Percentiles rank a stretch among this genome's conserved stretches.
phyloP scores from a whole-genome alignment of 1,140 invertebrate genomes.

The Habropoda laboriosa region DNA sequence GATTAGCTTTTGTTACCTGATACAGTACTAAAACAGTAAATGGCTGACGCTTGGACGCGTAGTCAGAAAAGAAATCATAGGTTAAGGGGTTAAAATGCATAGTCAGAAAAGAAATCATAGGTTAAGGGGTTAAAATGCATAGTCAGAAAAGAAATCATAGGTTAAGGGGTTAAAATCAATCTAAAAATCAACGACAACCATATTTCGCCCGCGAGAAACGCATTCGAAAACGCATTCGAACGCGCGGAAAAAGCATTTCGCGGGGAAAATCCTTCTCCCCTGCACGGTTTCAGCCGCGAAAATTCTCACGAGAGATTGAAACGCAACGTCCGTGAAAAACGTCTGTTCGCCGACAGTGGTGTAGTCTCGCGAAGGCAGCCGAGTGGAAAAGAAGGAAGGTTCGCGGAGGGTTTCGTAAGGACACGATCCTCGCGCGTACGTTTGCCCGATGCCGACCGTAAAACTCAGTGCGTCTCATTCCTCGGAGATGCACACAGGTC shows the following conservation, averaged over 20 bases:
- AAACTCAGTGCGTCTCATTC: neutral
- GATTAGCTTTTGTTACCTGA: too few relatives aligned
- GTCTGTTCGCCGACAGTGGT: neutral
- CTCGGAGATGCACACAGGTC: neutral
- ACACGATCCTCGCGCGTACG: neutral
- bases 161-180: too few relatives aligned
- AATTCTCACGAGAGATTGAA: conserved; percentile 7
- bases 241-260: neutral
- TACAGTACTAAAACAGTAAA: too few relatives aligned
- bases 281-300: neutral
- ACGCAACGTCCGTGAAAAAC: neutral
- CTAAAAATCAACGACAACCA: neutral
- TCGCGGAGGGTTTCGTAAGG: neutral
- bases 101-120: too few relatives aligned
- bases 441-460: neutral
- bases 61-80: too few relatives aligned
- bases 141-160: too few relatives aligned
- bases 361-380: neutral
- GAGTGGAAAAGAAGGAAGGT: neutral
- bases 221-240: neutral
- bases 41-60: too few relatives aligned
- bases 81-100: too few relatives aligned
- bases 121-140: too few relatives aligned
- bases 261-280: neutral
- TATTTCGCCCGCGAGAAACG: neutral